These are phyloP conservation scores for Lanistes nyassanus DNA, from an alignment of 1,140 invertebrate species.

Conservation along the genomic window DNA sequence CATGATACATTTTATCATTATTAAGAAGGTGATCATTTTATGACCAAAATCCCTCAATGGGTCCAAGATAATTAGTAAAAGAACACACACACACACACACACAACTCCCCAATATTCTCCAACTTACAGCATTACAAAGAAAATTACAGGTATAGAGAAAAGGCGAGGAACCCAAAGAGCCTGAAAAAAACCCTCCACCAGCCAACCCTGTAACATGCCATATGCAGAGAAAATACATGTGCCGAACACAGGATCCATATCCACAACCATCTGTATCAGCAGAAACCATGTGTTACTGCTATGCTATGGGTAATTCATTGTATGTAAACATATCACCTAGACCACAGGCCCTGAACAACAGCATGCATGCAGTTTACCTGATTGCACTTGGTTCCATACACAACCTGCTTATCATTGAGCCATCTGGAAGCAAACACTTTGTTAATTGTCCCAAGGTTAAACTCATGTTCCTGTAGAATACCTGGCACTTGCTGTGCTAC, in stretches of 20 bases:
- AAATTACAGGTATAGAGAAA: no score
- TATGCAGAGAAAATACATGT: no score
- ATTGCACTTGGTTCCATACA: constrained; percentile 97
- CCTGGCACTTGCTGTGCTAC: constrained; percentile 52
- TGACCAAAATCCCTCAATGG: no score
- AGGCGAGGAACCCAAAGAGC: no score
- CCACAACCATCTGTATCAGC: background rate
- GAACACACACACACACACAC: no score
- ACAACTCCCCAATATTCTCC: no score
- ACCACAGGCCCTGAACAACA: no score
- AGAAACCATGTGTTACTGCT: background rate
- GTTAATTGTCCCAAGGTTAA: constrained; percentile 75
- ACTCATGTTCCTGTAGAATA: constrained; percentile 60
- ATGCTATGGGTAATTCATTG: background rate
- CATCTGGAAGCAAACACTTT: constrained; percentile 97
- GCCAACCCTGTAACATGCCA: no score
- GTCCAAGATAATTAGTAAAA: no score
- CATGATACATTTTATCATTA: background rate
- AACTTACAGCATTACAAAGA: no score
- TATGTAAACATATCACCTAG: background rate
- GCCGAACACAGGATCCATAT: background rate
- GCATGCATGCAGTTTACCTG: constrained; percentile 75
- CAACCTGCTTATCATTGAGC: constrained; percentile 92
- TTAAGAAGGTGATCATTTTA: no score
- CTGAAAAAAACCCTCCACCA: no score